phyloP scores from a whole-genome alignment of 1,140 invertebrate species.

The Mizuhopecten yessoensis region DNA sequence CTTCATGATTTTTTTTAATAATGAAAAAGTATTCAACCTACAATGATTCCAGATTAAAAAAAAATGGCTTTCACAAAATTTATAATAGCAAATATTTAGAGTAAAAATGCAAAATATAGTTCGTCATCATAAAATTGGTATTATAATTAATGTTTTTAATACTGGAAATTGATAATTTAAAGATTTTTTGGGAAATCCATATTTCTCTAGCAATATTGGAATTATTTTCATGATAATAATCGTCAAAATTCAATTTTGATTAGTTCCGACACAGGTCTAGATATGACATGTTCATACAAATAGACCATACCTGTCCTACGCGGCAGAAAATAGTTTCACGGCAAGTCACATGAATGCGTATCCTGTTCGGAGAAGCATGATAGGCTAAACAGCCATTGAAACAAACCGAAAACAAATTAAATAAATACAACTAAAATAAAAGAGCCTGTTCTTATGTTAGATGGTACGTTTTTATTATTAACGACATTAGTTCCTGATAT shows the following conservation, averaged over 20 bases:
- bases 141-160: no score
- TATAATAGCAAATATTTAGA: no score
- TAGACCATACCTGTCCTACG: not conserved
- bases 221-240: not conserved
- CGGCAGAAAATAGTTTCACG: not conserved
- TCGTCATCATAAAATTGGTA: no score
- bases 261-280: not conserved
- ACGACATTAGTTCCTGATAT: not conserved
- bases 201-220: not conserved
- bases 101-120: no score
- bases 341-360: constrained; percentile 12
- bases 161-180: not conserved
- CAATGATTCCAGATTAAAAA: no score
- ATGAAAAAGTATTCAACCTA: no score
- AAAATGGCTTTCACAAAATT: no score
- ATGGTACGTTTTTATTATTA: not conserved
- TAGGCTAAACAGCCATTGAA: not conserved
- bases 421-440: not conserved
- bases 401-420: not conserved
- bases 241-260: not conserved
- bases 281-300: not conserved
- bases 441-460: not conserved
- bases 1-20: no score
- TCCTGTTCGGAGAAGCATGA: constrained; percentile 1
- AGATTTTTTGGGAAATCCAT: not conserved